Evolutionary conservation across 1,140 invertebrate genomes (phyloP).

Genomic region (Myzus persicae): DNA sequence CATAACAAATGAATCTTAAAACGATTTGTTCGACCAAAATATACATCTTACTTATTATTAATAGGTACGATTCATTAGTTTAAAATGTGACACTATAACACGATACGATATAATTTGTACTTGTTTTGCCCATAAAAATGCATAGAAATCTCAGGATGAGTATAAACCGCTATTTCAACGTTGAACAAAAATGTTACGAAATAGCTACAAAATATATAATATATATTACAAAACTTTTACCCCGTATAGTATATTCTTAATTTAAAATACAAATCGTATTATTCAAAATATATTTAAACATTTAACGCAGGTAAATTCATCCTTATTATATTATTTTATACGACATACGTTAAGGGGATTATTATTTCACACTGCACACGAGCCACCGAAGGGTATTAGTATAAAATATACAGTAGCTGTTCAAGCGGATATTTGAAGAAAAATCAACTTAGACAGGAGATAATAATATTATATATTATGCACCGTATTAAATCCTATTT

Average conservation of each 20-base stretch:
- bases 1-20: background rate
- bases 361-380: background rate
- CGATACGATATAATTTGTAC: background rate
- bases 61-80: background rate
- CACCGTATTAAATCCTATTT: background rate
- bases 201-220: background rate
- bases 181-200: background rate
- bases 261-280: conserved; percentile 14
- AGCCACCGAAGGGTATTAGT: background rate
- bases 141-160: background rate
- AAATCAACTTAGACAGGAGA: background rate
- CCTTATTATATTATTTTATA: conserved; percentile 21
- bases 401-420: conserved; percentile 18
- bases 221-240: background rate
- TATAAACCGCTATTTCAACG: background rate
- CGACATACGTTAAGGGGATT: conserved; percentile 17
- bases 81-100: background rate
- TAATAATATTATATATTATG: background rate
- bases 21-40: background rate
- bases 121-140: background rate
- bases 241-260: background rate
- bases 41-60: background rate
- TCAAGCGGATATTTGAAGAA: background rate
- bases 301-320: background rate
- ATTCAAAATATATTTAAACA: conserved; percentile 6